A percentile compares a stretch with the other conserved stretches of the same genome.
Evolutionary conservation across 1,140 invertebrate species (phyloP).

Genomic region (Octopus sinensis): DNA sequence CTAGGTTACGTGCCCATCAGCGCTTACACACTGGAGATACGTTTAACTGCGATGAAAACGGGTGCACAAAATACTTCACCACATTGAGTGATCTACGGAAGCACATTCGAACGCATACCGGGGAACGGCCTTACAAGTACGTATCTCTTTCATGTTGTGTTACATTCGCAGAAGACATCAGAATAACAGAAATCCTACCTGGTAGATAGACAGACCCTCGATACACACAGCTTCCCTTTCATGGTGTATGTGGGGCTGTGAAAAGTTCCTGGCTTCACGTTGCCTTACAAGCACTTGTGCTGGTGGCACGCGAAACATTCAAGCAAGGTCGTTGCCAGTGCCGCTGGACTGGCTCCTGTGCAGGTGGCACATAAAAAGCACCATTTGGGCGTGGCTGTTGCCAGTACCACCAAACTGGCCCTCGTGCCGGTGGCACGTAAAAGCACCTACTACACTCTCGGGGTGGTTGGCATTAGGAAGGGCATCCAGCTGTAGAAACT

Average conservation of each 20-base stretch:
- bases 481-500: no score
- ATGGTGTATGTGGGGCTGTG: neutral
- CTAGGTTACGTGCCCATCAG: conserved; percentile 83
- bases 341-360: no score
- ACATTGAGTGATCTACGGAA: conserved; percentile 90
- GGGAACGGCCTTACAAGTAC: conserved; percentile 87
- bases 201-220: neutral
- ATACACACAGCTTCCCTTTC: neutral
- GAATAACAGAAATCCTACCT: neutral
- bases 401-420: no score
- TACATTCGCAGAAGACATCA: neutral
- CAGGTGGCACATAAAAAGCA: no score
- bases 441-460: no score
- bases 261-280: neutral
- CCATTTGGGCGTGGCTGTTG: no score
- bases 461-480: no score
- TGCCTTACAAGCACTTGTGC: neutral
- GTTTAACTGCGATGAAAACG: conserved; percentile 84
- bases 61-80: conserved; percentile 88
- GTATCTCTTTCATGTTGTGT: conserved; percentile 41
- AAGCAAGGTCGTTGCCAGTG: no score
- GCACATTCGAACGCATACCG: conserved; percentile 86
- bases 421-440: no score
- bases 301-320: neutral
- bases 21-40: conserved; percentile 89